Evolutionary conservation across 2,113 vertebrate genomes (phyloP), one percentile per base, ranked within the genome.

Genomic region (Sigmodon hispidus): DNA sequence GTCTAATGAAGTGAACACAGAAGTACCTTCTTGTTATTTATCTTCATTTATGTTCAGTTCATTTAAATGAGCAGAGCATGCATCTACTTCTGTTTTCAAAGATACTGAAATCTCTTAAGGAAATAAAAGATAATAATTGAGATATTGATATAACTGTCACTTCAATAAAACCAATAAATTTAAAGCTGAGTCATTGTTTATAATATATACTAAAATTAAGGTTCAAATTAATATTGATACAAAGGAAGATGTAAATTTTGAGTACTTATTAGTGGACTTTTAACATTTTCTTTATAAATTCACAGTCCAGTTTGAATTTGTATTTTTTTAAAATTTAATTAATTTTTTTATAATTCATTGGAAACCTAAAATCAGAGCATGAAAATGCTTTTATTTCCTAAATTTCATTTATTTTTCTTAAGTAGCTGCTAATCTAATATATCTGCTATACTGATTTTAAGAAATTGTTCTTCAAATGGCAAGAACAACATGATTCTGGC

Each of bases 381-480:
- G 90, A 65, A 43, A 85, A 55, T 93, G 26, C 59, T 3, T 43
- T 85, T 59, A 93, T 24, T 87, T 73, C 34, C 94, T 75, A 10
- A 90, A 13, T 84, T 26, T 52, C 81, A 55, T 63, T 76, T 87
- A 26, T 95, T 59, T 22, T 72, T 96, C 52, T 96, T 80, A 97
- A 96, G 63, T 34, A 75, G 61, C 92, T 97, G 95, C 87, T 91
- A 84, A 83, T 96, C 94, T 87, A 98, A 97, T 95, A 98, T 96
- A 97, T 50, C 72, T 69, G 7, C 72, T 97, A 86, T 75, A 95
- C 65, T 89, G 19, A 89, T 96, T 97, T 97, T 97, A 97, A 96
- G 97, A 95, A 97, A 97, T 80, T 50, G 92, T 97, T 67, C 91
- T 76, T 69, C 48, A 96, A 96, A 96, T 94, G 65, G 89, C 79